These are phyloP conservation scores for Dicranocentrus wangi DNA, from an alignment of 2,888 invertebrate genomes.

Conservation along the genomic window DNA sequence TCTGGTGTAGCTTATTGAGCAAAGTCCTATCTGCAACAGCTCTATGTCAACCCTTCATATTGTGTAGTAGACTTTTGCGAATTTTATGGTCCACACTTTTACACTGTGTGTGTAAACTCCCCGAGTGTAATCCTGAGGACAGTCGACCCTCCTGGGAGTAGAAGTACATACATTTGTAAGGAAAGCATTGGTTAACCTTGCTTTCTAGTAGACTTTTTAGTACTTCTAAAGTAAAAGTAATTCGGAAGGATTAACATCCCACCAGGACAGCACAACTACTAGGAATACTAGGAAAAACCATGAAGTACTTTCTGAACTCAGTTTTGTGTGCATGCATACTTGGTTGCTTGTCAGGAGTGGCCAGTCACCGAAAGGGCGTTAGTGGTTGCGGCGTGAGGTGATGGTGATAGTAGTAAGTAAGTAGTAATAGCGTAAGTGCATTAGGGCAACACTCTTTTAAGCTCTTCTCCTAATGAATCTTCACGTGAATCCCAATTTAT, in stretches of 20 bases:
- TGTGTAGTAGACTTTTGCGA: too few relatives aligned
- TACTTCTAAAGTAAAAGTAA: slow-evolving; percentile 29
- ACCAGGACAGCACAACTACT: background rate
- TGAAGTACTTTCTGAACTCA: too few relatives aligned
- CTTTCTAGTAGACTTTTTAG: slow-evolving; percentile 18
- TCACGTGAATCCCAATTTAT: slow-evolving; percentile 19
- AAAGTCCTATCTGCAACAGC: too few relatives aligned
- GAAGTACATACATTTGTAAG: too few relatives aligned
- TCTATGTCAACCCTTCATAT: too few relatives aligned
- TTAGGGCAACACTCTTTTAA: slow-evolving; percentile 21
- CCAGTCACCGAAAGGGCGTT: background rate
- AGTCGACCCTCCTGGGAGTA: too few relatives aligned
- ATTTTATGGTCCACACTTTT: too few relatives aligned
- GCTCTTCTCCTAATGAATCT: slow-evolving; percentile 11
- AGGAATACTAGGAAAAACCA: slow-evolving; percentile 5
- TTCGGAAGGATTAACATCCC: slow-evolving; percentile 39
- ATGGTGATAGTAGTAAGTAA: slow-evolving; percentile 26
- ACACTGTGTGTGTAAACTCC: too few relatives aligned
- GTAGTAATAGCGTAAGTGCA: slow-evolving; percentile 33
- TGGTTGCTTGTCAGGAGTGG: too few relatives aligned
- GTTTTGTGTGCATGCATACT: too few relatives aligned
- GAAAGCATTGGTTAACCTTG: background rate
- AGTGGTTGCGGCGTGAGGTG: slow-evolving; percentile 15
- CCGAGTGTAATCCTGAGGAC: too few relatives aligned
- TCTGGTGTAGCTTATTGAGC: too few relatives aligned